Base-by-base conservation (phyloP, 2,888 invertebrate genomes). In the Sarcophaga variegata region DNA sequence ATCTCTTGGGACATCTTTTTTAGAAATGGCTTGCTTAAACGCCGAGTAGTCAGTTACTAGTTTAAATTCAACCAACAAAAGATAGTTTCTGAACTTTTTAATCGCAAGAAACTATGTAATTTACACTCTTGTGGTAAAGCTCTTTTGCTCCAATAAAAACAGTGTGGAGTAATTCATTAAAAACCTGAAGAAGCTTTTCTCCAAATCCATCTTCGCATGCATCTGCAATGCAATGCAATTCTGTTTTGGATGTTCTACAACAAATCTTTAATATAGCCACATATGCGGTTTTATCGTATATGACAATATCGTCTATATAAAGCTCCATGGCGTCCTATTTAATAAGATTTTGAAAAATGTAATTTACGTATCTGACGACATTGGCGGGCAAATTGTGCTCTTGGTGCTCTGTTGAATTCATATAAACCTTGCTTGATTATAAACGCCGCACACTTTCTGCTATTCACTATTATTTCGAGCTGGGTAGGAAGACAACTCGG, bases 1-100 rank as follows among this genome's bases (percentile, higher is more conserved):
- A 77, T 88, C 85, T 45, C 88, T 77, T 20, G 86, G 84, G 17
- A 89, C 63, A 67, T 90, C 88, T 75, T 82, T 86, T 77, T 87
- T 88, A 80, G 47, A 62, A 37, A 71, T 80, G 4, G 81, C 82
- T 81, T 85, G 84, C 17, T 66, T 81, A 25, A 81, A 82, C n/a
- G 85, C 81, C 5, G 74, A 45, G 59, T 83, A 85, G 70, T 88
- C 83, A 6, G 83, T 87, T 0, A 87, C 76, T 62, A 77, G 74
- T 27, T 74, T 85, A 66, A 81, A 85, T n/a, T 63, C 45, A 37
- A 76, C 69, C 0, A 80, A 80, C 25, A 85, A 47, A 8, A 76
- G 27, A 11, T 85, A 85, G 63, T 87, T 76, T 22, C 84, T 45
- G 66, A 84, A 79, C 66, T 87, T 87, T 76, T 87, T 84, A 12